phyloP scores from a whole-genome alignment of 1,140 invertebrate genomes.

The Drosophila melanogaster region Release_6_plus_ISO1_MT NC_004354.4:15217001-15217500 shows the following conservation, averaged over 20 bases:
- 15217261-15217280: constrained; percentile 34
- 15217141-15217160: background rate
- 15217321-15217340: constrained; percentile 1
- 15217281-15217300: constrained; percentile 4
- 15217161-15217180: constrained; percentile 32
- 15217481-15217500: background rate
- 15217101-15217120: background rate
- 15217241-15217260: constrained; percentile 30
- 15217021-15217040: constrained; percentile 12
- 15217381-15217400: background rate
- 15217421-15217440: background rate
- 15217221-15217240: constrained; percentile 5
- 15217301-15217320: constrained; percentile 9
- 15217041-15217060: constrained; percentile 77
- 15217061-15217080: constrained; percentile 79
- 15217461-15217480: background rate
- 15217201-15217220: background rate
- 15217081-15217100: constrained; percentile 57
- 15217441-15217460: background rate
- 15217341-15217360: background rate
- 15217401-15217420: background rate
- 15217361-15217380: background rate
- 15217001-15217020: constrained; percentile 27
- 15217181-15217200: constrained; percentile 37
- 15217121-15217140: background rate